These are phyloP conservation scores for Dendrocincla fuliginosa DNA, from an alignment of 2,797 vertebrate genomes.

Conservation along the genomic window DNA sequence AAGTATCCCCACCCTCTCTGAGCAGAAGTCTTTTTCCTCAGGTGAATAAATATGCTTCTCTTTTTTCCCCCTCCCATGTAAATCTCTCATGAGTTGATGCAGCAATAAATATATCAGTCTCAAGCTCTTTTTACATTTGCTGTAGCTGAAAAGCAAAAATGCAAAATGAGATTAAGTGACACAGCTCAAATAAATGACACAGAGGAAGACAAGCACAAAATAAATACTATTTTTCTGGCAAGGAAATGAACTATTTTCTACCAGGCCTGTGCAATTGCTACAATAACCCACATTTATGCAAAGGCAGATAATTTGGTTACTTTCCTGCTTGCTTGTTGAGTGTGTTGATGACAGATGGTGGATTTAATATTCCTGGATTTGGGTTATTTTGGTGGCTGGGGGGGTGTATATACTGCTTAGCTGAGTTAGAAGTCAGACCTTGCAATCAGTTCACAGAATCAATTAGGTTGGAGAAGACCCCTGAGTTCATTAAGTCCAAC, in stretches of 20 bases:
- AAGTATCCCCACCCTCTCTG: not conserved
- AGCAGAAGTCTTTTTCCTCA: not conserved
- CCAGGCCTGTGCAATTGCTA: not conserved
- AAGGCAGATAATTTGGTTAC: not conserved
- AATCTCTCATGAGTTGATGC: not conserved
- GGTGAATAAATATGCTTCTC: not conserved
- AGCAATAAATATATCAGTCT: not conserved
- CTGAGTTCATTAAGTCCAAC: not conserved
- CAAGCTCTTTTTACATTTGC: not conserved
- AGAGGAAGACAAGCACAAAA: not conserved
- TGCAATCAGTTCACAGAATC: not conserved
- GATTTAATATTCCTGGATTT: not conserved
- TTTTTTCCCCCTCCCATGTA: accelerated
- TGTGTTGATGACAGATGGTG: not conserved
- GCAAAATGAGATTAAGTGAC: not conserved
- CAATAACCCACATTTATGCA: not conserved
- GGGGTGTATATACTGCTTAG: not conserved
- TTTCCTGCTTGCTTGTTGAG: not conserved
- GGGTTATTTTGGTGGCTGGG: not conserved
- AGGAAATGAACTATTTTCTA: not conserved
- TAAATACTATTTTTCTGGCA: not conserved
- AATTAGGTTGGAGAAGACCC: not conserved
- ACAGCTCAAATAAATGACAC: not conserved
- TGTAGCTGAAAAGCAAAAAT: not conserved
- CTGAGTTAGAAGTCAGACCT: not conserved